phyloP scores from a whole-genome alignment of 1,140 invertebrate species.

The Lepidostoma basale region DNA sequence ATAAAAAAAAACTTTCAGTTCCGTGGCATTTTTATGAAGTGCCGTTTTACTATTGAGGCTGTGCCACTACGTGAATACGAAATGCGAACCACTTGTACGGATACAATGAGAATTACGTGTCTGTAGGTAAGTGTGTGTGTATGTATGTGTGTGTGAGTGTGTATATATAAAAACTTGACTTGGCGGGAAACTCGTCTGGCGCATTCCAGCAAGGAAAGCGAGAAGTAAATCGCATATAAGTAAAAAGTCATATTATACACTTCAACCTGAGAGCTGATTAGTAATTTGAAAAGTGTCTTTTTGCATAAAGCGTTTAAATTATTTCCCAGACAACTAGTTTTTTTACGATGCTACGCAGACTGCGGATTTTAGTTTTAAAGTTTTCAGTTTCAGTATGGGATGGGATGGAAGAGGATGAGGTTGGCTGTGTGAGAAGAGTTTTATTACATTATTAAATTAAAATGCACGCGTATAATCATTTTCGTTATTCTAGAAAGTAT shows the following conservation, averaged over 20 bases:
- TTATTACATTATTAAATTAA: not conserved
- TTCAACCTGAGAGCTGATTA: not conserved
- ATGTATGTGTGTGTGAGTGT: not conserved
- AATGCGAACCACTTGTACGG: conserved; percentile 12
- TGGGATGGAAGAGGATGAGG: not conserved
- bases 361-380: not conserved
- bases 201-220: not conserved
- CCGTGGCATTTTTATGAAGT: not conserved
- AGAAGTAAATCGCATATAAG: not conserved
- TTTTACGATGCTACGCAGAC: not conserved
- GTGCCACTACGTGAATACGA: conserved; percentile 13
- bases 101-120: conserved; percentile 21
- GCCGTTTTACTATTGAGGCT: not conserved
- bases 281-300: no score
- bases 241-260: not conserved
- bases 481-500: no score
- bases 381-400: not conserved
- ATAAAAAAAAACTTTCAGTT: not conserved
- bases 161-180: conserved; percentile 7
- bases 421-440: not conserved
- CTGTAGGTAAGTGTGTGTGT: not conserved
- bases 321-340: no score
- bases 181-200: conserved; percentile 17
- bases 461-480: not conserved
- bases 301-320: no score